These are phyloP conservation scores for Mimumesa dahlbomi DNA, from an alignment of 2,888 invertebrate species.

Conservation along the genomic window DNA sequence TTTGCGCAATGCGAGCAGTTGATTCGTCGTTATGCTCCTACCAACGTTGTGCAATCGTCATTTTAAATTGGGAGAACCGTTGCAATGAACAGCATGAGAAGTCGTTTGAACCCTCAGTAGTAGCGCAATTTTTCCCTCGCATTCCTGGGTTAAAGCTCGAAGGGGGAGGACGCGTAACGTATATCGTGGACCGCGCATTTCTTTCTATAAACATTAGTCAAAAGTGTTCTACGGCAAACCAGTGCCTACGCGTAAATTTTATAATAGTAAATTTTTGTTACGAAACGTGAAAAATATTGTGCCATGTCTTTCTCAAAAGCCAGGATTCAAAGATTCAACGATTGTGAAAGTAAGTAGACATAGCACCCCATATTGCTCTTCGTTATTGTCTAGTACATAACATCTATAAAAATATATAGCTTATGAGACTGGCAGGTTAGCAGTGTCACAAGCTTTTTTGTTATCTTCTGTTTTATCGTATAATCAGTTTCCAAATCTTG, in stretches of 20 bases:
- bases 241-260: slow-evolving; percentile 2
- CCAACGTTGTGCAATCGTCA: slow-evolving; percentile 53
- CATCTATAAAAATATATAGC: too few relatives aligned
- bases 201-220: too few relatives aligned
- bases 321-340: slow-evolving; percentile 82
- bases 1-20: slow-evolving; percentile 18
- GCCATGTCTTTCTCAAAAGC: slow-evolving; percentile 83
- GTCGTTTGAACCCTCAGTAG: slow-evolving; percentile 11
- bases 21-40: slow-evolving; percentile 31
- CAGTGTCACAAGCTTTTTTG: too few relatives aligned
- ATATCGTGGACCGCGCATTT: background rate
- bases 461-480: background rate
- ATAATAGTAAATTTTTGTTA: slow-evolving; percentile 6
- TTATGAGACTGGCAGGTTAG: too few relatives aligned
- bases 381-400: too few relatives aligned
- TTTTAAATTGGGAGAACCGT: slow-evolving; percentile 55
- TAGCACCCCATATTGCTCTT: background rate
- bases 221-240: too few relatives aligned
- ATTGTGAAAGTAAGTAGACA: slow-evolving; percentile 81
- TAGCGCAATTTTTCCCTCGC: slow-evolving; percentile 51
- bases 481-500: background rate
- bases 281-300: slow-evolving; percentile 1
- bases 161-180: slow-evolving; percentile 43
- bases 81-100: slow-evolving; percentile 14
- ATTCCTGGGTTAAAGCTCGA: slow-evolving; percentile 36